Evolutionary conservation across 2,797 vertebrate species (phyloP).

Genomic region (Neomorphus geoffroyi): DNA sequence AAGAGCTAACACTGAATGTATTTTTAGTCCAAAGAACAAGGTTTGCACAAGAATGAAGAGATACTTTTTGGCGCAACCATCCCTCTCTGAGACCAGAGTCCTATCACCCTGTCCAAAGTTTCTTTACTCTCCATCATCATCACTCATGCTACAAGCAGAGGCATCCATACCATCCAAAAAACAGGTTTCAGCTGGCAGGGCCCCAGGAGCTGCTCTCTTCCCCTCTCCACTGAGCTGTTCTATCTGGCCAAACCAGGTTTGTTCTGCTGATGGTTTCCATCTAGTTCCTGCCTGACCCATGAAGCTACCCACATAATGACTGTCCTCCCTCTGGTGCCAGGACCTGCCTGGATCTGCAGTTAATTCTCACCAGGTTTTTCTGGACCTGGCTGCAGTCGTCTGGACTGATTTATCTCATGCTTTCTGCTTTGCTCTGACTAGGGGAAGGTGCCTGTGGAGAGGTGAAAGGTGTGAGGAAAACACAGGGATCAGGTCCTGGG

Average conservation of each 20-base stretch:
- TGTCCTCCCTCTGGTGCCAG: not conserved
- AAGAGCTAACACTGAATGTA: not conserved
- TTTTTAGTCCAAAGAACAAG: not conserved
- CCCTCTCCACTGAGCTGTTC: accelerated
- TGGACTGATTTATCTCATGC: not conserved
- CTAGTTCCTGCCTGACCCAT: not conserved
- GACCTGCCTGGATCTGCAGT: not conserved
- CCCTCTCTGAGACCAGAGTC: not conserved
- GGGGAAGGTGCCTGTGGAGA: not conserved
- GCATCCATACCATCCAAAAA: not conserved
- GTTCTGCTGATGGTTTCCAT: not conserved
- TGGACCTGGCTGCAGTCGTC: not conserved
- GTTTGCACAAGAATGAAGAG: not conserved
- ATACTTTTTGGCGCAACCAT: not conserved
- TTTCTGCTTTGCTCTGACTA: not conserved
- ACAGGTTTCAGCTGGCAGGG: not conserved
- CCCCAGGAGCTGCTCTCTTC: not conserved
- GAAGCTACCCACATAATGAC: not conserved
- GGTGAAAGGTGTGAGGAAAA: not conserved
- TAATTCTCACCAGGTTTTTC: not conserved
- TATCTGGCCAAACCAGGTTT: not conserved
- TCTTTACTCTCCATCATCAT: not conserved
- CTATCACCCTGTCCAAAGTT: not conserved
- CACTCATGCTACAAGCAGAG: not conserved
- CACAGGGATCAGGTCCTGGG: not conserved